A percentile compares a stretch with the other conserved stretches of the same genome.
Conservation (phyloP, 30 jellyfish, hydroid and myxozoan species). For the Haliclystus octoradiatus region DNA sequence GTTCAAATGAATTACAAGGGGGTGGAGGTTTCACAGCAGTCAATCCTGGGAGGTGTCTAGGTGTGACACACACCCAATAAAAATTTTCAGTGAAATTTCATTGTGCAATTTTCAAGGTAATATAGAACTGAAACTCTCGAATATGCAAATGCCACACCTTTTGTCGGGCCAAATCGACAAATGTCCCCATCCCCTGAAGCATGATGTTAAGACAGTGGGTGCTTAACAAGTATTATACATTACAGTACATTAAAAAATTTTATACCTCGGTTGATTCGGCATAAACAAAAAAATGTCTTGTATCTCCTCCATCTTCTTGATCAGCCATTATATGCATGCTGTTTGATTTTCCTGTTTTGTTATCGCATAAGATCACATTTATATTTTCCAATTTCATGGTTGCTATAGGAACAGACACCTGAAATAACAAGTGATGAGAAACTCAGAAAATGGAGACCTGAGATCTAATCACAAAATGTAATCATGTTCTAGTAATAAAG, state of each 20-base stretch:
- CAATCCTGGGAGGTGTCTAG: no score
- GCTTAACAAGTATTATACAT: no score
- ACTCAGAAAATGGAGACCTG: not conserved
- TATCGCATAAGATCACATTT: slow-evolving; percentile 28
- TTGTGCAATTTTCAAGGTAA: no score
- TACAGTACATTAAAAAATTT: not conserved
- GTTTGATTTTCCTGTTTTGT: slow-evolving; percentile 23
- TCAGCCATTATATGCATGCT: slow-evolving; percentile 40
- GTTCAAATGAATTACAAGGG: no score
- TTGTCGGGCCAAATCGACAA: no score
- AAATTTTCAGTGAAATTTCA: no score
- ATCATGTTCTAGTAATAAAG: not conserved
- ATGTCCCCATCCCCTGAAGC: not conserved
- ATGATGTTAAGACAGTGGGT: no score
- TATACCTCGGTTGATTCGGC: slow-evolving; percentile 36
- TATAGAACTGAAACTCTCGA: no score
- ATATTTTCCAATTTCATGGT: slow-evolving; percentile 19
- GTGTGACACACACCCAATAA: no score
- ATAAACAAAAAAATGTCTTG: slow-evolving; percentile 30
- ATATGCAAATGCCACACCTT: no score
- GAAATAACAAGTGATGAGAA: not conserved
- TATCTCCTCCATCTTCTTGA: slow-evolving; percentile 10
- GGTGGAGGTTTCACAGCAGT: no score
- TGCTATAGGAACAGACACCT: slow-evolving; percentile 28
- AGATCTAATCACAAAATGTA: not conserved